Conservation (phyloP, 2,888 invertebrate genomes). For the Blera fallax region DNA sequence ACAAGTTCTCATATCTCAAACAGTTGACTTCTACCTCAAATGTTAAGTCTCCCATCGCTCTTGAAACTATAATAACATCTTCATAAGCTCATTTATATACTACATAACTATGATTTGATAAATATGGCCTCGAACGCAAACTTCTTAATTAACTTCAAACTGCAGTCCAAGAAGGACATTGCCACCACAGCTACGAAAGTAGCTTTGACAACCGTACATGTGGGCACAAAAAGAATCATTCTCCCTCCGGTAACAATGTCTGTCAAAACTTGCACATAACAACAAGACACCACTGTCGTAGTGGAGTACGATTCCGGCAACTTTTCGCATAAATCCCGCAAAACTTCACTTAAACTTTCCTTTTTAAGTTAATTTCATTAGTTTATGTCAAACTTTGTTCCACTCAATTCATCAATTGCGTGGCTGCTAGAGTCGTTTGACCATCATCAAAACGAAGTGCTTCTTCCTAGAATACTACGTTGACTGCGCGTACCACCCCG, state of each 20-base stretch:
- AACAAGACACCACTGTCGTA: not conserved
- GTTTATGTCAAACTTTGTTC: slow-evolving; percentile 26
- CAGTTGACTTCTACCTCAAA: not conserved
- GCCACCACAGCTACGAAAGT: not conserved
- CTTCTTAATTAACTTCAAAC: slow-evolving; percentile 16
- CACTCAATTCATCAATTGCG: slow-evolving; percentile 35
- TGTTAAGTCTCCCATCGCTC: not conserved
- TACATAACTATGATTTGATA: not conserved
- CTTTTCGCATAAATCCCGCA: slow-evolving; percentile 25
- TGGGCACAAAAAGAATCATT: not conserved
- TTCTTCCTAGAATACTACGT: not conserved
- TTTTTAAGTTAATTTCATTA: slow-evolving; percentile 46
- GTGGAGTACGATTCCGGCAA: not conserved
- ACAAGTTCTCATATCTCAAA: slow-evolving; percentile 8
- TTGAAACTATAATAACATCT: slow-evolving; percentile 2
- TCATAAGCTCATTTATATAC: not conserved
- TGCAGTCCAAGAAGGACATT: not conserved
- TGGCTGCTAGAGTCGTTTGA: not conserved
- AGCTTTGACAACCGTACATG: not conserved
- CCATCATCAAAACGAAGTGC: not conserved
- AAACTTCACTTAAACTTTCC: slow-evolving; percentile 19
- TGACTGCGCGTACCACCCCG: not conserved
- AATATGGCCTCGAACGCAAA: not conserved
- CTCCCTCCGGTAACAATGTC: not conserved
- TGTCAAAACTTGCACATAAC: not conserved